Evolutionary conservation across 2,888 invertebrate genomes (phyloP), one percentile per base, ranked within the genome.

Genomic region (Vandiemenella viatica): DNA sequence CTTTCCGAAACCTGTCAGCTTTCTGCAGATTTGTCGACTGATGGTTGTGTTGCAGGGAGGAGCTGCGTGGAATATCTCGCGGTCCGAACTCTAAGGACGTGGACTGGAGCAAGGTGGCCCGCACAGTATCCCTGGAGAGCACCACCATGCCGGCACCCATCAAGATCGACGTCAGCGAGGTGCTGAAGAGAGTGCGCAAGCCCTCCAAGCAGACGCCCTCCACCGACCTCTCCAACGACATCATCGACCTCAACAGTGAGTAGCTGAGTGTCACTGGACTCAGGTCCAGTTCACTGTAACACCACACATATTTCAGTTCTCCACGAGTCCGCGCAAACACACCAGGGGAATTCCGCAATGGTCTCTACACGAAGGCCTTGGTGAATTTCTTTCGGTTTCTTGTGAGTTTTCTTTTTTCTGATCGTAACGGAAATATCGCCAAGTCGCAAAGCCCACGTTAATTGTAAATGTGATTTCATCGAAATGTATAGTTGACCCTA

Each of bases 11-110:
- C n/a, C n/a, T n/a, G n/a, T n/a, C n/a, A n/a, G n/a, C n/a, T n/a
- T 23, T 23, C 26, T 32, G 10, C 32, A 32, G 4, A 32, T 6
- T 38, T 38, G 13, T 15, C 13, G 13, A 19, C 1, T 6, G 8
- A 16, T 10, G 18, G 40, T 10, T 18, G 17, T 7, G 13, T 23
- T 61, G 7, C 61, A 82, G 86, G 54, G 91, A 92, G 67, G 91
- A 92, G 65, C 72, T 92, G 5, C 68, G 83, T 21, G 90, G 91
- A 17, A 78, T 87, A 22, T 84, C 89, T 0, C 76, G 91, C 55
- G 87, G 85, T 32, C 80, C 81, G 58, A 80, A 81, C 62, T 81
- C 80, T 0, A 86, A 88, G 65, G 90, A 91, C 63, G 76, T 90
- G 0, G 87, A 90, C 66, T 91, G 90, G 90, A 73, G 78, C 1